Base-by-base conservation (phyloP, 2,113 vertebrate species). In the Seriola quinqueradiata region DNA sequence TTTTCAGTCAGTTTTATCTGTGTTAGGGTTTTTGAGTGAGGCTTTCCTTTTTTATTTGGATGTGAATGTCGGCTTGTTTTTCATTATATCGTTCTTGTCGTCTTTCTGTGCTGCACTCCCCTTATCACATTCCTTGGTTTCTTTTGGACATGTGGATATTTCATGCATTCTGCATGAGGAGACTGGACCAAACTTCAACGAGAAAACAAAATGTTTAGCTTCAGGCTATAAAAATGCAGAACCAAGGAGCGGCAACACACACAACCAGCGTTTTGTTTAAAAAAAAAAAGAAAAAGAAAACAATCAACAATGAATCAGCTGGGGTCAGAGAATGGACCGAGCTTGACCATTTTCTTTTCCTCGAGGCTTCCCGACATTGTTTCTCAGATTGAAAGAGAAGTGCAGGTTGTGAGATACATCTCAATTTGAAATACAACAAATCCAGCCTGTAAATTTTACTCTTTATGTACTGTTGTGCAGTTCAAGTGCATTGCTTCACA, bases 1-100 rank as follows among this genome's bases (percentile, higher is more conserved):
- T 83, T 72, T 40, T 68, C 32, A 9, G 28, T 52, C 78, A 64
- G 79, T 79, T 85, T 83, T 89, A 84, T 90, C 59, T 77, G 17
- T 42, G 32, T n/a, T 7, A 73, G 48, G 52, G 42, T 61, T 38
- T 61, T 25, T 46, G 64, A 54, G 67, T 12, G 40, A 36, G 46
- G 50, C 25, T 82, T 75, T 81, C 10, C 40, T 79, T 78, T 80
- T 82, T 44, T 55, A 55, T 70, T 57, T 25, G 28, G 58, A 81
- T 69, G 0, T 73, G 32, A 67, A 52, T 46, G 57, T 77, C 7
- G 34, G 21, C 28, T 84, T 73, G 74, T 72, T 75, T 89, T 64
- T 69, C 25, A 85, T 84, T 76, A 83, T 3, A 63, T 63, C 13
- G 0, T 65, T 63, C 12, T 69, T 50, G 13, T 74, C 32, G 46